These are phyloP conservation scores for Furcula furcula DNA, from an alignment of 2,888 invertebrate species.

Conservation along the genomic window DNA sequence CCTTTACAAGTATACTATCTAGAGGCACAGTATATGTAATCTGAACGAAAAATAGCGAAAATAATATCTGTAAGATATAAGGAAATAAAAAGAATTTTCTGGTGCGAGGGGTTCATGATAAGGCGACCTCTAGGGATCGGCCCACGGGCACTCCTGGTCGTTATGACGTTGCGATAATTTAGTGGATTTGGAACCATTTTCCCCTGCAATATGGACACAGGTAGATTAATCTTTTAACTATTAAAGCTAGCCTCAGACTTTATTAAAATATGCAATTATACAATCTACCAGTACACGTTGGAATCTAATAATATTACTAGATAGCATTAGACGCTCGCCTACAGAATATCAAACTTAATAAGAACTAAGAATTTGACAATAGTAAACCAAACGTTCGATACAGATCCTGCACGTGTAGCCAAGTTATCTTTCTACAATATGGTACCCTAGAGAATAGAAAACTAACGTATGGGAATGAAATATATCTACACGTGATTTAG, in stretches of 20 bases:
- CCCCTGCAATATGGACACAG: constrained; percentile 10
- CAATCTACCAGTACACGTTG: background rate
- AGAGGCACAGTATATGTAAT: too few species aligned
- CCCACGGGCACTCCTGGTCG: constrained; percentile 32
- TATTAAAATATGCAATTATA: background rate
- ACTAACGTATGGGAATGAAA: too few species aligned
- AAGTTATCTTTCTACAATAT: too few species aligned
- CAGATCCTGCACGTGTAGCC: too few species aligned
- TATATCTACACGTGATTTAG: too few species aligned
- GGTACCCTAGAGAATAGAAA: too few species aligned
- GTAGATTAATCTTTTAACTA: too few species aligned
- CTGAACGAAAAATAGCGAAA: constrained; percentile 13
- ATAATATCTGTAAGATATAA: constrained; percentile 30
- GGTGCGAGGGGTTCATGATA: constrained; percentile 37
- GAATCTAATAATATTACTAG: background rate
- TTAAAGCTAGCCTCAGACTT: too few species aligned
- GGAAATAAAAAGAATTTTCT: constrained; percentile 37
- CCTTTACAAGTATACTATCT: background rate
- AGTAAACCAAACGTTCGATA: too few species aligned
- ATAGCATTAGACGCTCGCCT: background rate
- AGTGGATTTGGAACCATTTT: constrained; percentile 25
- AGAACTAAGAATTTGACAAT: too few species aligned
- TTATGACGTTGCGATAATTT: constrained; percentile 47
- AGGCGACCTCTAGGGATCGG: constrained; percentile 33
- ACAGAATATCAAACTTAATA: too few species aligned